Evolutionary conservation across 2,797 vertebrate species (phyloP), one percentile per base, ranked within the genome.

Genomic region (Coregonus ussuriensis): DNA sequence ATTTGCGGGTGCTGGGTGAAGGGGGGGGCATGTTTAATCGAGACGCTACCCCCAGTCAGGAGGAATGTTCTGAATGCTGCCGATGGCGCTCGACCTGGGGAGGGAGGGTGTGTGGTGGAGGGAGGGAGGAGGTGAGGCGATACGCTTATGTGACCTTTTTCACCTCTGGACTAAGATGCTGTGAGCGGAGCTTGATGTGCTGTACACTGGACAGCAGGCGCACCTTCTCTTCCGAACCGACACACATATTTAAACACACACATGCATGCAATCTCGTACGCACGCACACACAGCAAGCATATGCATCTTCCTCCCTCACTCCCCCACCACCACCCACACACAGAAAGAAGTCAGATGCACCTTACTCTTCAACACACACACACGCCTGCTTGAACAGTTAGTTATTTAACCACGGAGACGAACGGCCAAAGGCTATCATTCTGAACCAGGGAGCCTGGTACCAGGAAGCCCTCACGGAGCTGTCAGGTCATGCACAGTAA

Each of bases 31-130:
- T 54, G 4, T 54, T 16, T 54, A 41, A 41, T 41, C 6, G 37
- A 41, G 41, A 41, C 41, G 7, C 7, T 41, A 41, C 41, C 13
- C 53, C 53, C 53, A 54, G 53, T 54, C 13, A 18, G 53, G 14
- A 56, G 18, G 53, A 56, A 56, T 33, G 65, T 29, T 66, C 13
- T 66, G 65, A 66, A 29, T 66, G 29, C 29, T 31, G 25, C 29
- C 33, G 2, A 62, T 25, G n/a, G 54, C 4, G 7, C 21, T 25
- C 11, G 11, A 63, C 21, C 21, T 63, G 74, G 51, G 68, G 35
- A 37, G 71, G 71, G 75, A 77, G 35, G 33, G 72, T 29, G 62
- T 63, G 62, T 13, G 25, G 3, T 14, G 33, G 14, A 66, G 56
- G 63, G 54, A 29, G 6, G 18, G 33, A 9, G 21, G 51, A 51